Conservation (phyloP, 2,797 vertebrate species). For the Hypotaenidia philippensis region DNA sequence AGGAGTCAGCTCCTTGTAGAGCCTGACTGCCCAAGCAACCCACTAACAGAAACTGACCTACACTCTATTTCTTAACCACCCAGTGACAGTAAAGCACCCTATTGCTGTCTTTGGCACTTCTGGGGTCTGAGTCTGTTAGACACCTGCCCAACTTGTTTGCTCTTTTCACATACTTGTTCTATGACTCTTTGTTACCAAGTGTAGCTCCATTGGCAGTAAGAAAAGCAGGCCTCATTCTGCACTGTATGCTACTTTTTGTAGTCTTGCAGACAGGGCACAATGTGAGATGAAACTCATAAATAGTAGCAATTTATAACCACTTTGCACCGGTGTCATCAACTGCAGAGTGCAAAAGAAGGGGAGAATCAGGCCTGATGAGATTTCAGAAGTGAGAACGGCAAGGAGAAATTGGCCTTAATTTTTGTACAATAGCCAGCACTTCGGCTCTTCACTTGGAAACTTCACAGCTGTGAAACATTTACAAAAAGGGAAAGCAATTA, state of each 20-base stretch:
- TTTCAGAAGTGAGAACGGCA: conserved; percentile 39
- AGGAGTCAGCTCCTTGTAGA: neutral
- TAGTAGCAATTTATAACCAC: neutral
- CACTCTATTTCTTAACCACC: neutral
- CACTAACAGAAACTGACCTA: neutral
- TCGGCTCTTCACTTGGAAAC: conserved; percentile 75
- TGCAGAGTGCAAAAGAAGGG: conserved; percentile 11
- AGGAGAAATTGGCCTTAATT: conserved; percentile 66
- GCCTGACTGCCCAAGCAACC: neutral
- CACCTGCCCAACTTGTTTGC: neutral
- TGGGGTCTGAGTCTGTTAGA: neutral
- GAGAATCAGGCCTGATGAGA: conserved; percentile 33
- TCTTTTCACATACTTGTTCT: neutral
- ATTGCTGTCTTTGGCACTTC: neutral
- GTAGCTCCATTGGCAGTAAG: neutral
- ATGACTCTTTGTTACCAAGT: fast-evolving
- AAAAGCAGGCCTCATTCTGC: neutral
- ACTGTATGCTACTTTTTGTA: neutral
- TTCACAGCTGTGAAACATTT: conserved; percentile 79
- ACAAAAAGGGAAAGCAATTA: conserved; percentile 79
- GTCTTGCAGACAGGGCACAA: neutral
- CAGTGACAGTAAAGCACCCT: neutral
- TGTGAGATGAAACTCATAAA: neutral
- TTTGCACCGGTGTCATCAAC: conserved; percentile 48
- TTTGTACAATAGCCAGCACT: conserved; percentile 71